Percentiles rank a stretch among this genome's conserved stretches.
Conservation (phyloP, 1,140 invertebrate species). For the Scylla paramamosain region DNA sequence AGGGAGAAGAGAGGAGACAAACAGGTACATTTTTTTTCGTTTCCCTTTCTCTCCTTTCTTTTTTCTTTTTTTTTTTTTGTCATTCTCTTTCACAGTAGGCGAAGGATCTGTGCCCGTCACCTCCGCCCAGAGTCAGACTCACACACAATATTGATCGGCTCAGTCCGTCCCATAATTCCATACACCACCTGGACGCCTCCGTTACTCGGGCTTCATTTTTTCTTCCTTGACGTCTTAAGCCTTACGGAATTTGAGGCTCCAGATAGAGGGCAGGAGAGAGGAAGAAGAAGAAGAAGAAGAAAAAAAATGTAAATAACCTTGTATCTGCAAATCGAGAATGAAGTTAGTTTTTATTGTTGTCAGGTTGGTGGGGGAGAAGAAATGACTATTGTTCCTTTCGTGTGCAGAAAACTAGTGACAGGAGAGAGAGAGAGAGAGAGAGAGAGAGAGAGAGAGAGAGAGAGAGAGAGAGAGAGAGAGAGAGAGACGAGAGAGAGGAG, state of each 20-base stretch:
- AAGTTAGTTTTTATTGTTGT: background rate
- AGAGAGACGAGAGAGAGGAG: conserved; percentile 14
- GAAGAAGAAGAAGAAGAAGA: too few relatives aligned
- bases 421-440: background rate
- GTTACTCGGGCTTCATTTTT: background rate
- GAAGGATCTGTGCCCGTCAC: background rate
- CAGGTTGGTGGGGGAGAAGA: background rate
- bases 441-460: background rate
- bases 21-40: background rate
- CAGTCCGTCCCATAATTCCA: background rate
- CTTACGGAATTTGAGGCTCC: background rate
- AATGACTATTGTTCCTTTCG: background rate
- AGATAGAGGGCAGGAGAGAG: background rate
- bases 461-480: background rate
- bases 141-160: background rate
- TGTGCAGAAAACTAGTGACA: background rate
- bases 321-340: background rate
- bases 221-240: background rate
- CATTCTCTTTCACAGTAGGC: background rate
- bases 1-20: too few relatives aligned
- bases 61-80: background rate
- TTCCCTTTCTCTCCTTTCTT: background rate
- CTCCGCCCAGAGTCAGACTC: background rate
- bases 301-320: background rate
- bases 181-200: background rate